Evolutionary conservation across 2,797 vertebrate species (phyloP), one percentile per base, ranked within the genome.

Genomic region (Delichon dasypus): DNA sequence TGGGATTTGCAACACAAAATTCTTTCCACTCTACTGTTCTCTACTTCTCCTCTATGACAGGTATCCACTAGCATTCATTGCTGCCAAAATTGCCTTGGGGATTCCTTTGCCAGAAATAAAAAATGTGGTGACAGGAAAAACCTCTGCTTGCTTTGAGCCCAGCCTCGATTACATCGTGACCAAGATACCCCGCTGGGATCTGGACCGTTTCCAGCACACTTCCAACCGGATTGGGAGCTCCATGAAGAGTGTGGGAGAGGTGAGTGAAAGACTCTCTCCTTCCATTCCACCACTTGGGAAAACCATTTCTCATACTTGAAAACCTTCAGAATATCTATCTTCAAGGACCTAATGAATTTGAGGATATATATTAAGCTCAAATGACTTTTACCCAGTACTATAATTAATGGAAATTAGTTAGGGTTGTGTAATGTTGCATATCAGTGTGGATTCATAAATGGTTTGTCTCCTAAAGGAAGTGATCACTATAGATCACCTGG

Each of bases 221-320:
- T 99, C 99, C 38, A 97, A 76, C 22, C 97, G 96, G 91, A 99
- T 99, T 58, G 99, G 99, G 71, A 99, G 98, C 79, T 98, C 99
- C 72, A 99, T 99, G 99, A 99, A 99, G 97, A 99, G 99, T 29
- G 99, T 99, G 21, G 99, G 99, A 97, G 99, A 99, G 98, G 99
- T 99, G 92, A 95, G 97, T 85, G 40, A 48, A n/a, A 58, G 19
- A 23, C 58, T 38, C 6, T 57, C 58, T 5, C 11, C 30, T 72
- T 26, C 47, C 16, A 8, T 82, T 48, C 19, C 14, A 26, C 44
- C 19, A 21, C 32, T 19, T 55, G 38, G 40, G 17, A 67, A 58
- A 84, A 30, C 36, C 0, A 58, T 66, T 74, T 70, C 30, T 83
- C 22, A 47, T 62, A 16, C 70, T 26, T 50, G 27, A 40, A 75